phyloP scores from a whole-genome alignment of 1,140 invertebrate genomes.

The Drosophila quadrilineata region DNA sequence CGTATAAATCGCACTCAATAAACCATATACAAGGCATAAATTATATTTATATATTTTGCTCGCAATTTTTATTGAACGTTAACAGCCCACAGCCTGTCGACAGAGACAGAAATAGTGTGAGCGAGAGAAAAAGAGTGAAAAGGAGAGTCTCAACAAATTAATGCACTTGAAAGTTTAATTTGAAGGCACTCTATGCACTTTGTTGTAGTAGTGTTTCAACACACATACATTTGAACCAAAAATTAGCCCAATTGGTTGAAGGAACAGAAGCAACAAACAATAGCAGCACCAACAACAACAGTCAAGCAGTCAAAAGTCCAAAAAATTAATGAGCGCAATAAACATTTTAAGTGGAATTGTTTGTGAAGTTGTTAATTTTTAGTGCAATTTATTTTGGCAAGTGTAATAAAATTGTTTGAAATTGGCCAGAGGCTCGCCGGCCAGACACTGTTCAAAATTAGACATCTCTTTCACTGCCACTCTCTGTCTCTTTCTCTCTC shows the following conservation, averaged over 20 bases:
- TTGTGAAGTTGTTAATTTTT: conserved; percentile 79
- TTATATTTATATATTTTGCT: conserved; percentile 67
- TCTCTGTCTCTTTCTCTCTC: too few relatives aligned
- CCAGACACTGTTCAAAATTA: too few relatives aligned
- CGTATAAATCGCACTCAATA: conserved; percentile 79
- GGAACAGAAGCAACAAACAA: conserved; percentile 20
- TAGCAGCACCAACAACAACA: conserved; percentile 35
- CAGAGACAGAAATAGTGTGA: not conserved
- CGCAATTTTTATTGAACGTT: conserved; percentile 62
- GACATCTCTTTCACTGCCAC: too few relatives aligned
- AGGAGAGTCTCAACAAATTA: conserved; percentile 38
- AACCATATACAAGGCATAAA: conserved; percentile 73
- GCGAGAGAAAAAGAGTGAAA: conserved; percentile 14
- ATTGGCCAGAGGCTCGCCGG: conserved; percentile 48
- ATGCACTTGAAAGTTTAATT: conserved; percentile 74
- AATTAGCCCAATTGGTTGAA: conserved; percentile 21
- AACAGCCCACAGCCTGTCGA: conserved; percentile 10
- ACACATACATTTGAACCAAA: not conserved
- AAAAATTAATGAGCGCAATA: conserved; percentile 80
- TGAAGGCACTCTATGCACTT: conserved; percentile 13
- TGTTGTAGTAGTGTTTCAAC: conserved; percentile 35
- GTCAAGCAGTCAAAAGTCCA: conserved; percentile 50
- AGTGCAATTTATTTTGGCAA: conserved; percentile 76
- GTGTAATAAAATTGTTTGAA: conserved; percentile 69
- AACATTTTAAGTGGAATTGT: conserved; percentile 80